phyloP scores from a whole-genome alignment of 2,113 vertebrate genomes.

The Pelecanoides urinatrix region DNA sequence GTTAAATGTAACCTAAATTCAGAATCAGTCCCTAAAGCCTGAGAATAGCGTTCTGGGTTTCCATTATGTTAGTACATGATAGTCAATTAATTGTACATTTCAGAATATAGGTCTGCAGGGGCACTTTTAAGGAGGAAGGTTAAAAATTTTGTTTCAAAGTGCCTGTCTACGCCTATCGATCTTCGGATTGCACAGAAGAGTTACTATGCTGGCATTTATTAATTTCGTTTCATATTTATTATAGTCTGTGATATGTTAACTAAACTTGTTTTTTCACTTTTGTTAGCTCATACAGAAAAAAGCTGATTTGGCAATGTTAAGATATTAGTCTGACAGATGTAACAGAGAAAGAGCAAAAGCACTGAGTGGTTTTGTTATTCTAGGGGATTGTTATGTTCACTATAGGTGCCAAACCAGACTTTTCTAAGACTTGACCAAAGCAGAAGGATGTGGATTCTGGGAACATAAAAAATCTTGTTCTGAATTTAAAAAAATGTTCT shows the following conservation, averaged over 20 bases:
- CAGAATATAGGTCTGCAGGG: background rate
- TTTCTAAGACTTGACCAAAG: background rate
- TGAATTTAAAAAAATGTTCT: background rate
- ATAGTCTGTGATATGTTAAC: background rate
- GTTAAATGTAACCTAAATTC: conserved; percentile 36
- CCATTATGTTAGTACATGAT: background rate
- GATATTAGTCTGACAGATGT: background rate
- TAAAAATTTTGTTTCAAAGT: background rate
- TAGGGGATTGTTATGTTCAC: background rate
- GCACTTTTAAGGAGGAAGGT: background rate
- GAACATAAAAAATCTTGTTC: background rate
- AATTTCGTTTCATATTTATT: background rate
- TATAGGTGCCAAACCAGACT: background rate
- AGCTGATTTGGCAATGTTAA: background rate
- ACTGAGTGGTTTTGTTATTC: background rate
- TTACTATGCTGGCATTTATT: background rate
- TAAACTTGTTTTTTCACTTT: background rate
- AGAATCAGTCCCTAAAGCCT: background rate
- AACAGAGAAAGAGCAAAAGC: background rate
- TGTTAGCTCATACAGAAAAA: background rate
- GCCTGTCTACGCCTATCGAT: background rate
- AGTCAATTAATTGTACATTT: background rate
- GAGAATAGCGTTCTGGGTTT: background rate
- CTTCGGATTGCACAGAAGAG: background rate
- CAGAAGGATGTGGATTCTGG: background rate